phyloP scores from a whole-genome alignment of 2,797 vertebrate genomes.

The Darevskia nairensis region DNA sequence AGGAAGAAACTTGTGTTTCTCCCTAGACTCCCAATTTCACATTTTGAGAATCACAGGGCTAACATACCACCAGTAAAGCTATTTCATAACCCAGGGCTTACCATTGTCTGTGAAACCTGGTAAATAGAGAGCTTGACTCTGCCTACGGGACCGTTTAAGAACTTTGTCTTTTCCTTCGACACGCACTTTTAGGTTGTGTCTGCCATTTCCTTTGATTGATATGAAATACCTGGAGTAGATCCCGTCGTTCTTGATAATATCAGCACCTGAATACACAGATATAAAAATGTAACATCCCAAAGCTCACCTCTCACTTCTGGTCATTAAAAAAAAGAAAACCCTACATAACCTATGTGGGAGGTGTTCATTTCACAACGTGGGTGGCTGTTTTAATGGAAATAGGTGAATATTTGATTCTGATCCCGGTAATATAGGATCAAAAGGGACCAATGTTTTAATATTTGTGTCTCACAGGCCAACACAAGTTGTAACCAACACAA shows the following conservation, averaged over 20 bases:
- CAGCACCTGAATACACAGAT: conserved; percentile 70
- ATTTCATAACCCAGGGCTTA: conserved; percentile 47
- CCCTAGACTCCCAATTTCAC: background rate
- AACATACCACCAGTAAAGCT: background rate
- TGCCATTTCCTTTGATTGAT: conserved; percentile 61
- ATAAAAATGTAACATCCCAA: conserved; percentile 31
- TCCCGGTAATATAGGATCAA: background rate
- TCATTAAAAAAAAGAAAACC: background rate
- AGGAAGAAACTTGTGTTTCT: background rate
- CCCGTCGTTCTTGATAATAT: conserved; percentile 74
- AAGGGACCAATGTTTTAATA: background rate
- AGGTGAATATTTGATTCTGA: background rate
- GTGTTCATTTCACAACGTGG: background rate
- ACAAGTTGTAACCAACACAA: background rate
- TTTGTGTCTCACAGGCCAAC: background rate
- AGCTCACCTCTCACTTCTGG: background rate
- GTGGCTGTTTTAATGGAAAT: background rate
- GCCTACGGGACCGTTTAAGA: conserved; percentile 38
- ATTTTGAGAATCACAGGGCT: background rate
- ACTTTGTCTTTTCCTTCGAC: conserved; percentile 51
- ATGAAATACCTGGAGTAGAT: conserved; percentile 79
- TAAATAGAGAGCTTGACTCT: conserved; percentile 60
- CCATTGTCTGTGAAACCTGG: conserved; percentile 75
- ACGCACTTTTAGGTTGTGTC: conserved; percentile 76
- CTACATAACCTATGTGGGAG: background rate